Percentiles rank a stretch among this genome's conserved stretches.
Evolutionary conservation across 2,797 vertebrate species (phyloP).

Genomic region (Scolopax bukidnonensis): DNA sequence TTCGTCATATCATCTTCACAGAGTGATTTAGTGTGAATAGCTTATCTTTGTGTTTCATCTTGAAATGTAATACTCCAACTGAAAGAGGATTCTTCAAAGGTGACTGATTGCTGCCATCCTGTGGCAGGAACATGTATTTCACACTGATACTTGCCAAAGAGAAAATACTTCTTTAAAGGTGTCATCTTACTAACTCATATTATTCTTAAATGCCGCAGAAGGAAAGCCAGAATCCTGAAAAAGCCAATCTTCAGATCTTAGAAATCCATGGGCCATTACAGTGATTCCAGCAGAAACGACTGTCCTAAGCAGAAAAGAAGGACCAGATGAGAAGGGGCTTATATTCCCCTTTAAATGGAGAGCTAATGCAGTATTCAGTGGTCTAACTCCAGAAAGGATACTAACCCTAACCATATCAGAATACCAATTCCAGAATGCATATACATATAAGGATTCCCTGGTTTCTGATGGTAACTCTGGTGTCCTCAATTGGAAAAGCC

Average conservation of each 20-base stretch:
- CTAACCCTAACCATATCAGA: background rate
- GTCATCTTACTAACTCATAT: background rate
- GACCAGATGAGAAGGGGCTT: background rate
- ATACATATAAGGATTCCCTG: background rate
- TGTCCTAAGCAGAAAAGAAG: background rate
- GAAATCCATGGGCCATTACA: background rate
- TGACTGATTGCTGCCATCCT: slow-evolving; percentile 50
- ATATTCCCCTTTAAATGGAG: background rate
- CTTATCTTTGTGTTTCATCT: background rate
- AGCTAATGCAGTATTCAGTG: background rate
- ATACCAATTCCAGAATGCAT: background rate
- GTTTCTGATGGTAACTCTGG: background rate
- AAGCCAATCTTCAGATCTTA: background rate
- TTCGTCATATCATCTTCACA: background rate
- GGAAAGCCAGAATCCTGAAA: background rate
- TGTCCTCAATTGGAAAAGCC: background rate
- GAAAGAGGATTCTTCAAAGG: background rate
- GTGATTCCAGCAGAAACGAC: background rate
- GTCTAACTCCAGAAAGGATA: background rate
- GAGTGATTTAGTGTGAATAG: background rate
- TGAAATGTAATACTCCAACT: fast-evolving
- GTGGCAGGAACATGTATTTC: slow-evolving; percentile 25
- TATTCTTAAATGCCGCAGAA: background rate
- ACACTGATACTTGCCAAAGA: background rate
- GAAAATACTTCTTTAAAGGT: background rate